Base-by-base conservation (phyloP, 2,113 vertebrate species). In the Gadus chalcogrammus region DNA sequence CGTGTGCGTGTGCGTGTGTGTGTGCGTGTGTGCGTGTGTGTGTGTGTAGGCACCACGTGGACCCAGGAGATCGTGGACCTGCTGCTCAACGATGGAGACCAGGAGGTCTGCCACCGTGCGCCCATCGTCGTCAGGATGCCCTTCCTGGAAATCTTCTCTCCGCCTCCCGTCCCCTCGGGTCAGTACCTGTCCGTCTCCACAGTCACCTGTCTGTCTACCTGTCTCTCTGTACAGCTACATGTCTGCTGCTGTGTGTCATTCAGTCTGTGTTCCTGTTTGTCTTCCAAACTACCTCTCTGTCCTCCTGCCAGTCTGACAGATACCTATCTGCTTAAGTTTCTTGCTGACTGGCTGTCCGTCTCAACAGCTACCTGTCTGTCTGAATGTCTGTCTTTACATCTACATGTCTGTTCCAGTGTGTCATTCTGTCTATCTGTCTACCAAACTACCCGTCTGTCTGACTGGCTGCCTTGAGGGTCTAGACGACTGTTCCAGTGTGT, bases 61-160 rank as follows among this genome's bases (percentile, higher is more conserved):
- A 90, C 89, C 1, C 94, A 95, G 79, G 93, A 95, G 79, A 93
- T 94, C 58, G 76, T 94, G 3, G 93, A 95, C 71, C 84, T 92
- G 73, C 87, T 94, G 64, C 65, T 83, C 55, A 83, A 90, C 52
- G 78, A 91, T 0, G 92, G 91, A 61, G 91, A 93, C 68, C 83
- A 85, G 0, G 87, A 90, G 52, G 59, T 74, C 11, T 92, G 91
- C 69, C 88, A 75, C 73, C 81, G 90, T 82, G 92, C 90, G 3
- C 92, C 92, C 5, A 92, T 76, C 17, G 56, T 74, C 0, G 6
- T 83, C 15, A 87, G 92, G 55, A 90, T 79, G 27, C 92, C 92
- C 5, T 93, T 93, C 73, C 87, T 93, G 1, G 92, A 93, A 68
- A 91, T 92, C n/a, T 18, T 11, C 24, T 83, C 85, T 15, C 90